Evolutionary conservation across 2,113 vertebrate species (phyloP), one percentile per base, ranked within the genome.

Genomic region (Butorides virescens): DNA sequence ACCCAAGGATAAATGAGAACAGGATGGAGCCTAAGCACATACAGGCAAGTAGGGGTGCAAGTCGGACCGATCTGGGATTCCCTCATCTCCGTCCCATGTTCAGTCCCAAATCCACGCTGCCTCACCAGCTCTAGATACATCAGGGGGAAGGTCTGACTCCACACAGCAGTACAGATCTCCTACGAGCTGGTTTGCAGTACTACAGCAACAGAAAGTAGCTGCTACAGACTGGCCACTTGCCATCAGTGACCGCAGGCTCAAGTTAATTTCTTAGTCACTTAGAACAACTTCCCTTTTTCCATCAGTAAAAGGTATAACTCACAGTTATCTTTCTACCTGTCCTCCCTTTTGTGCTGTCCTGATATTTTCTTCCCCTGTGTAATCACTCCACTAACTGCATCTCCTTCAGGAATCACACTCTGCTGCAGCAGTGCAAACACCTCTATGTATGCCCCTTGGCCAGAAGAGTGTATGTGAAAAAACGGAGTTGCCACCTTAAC

Each of bases 101-200:
- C 76, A 77, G 17, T 25, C 65, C 65, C 42, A 42, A 77, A 62
- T 22, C 55, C 23, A 65, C 1, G 0, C 39, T 70, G 39, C 34
- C 50, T 82, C 0, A 0, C 32, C 36, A 47, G 20, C 39, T 91
- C 61, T n/a, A 67, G 52, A 79, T 32, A 37, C 25, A n/a, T 4
- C 0, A 0, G 4, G 14, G 15, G 22, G 11, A 92, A 73, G 9
- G 11, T 56, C n/a, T 73, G 26, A 22, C 22, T 65, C 12, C 27
- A 29, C n/a, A 47, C 25, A 0, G 0, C 1, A 1, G 12, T 26
- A 61, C 1, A 32, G 16, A 89, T 46, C 58, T 70, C 72, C 46
- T 30, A 34, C 76, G 44, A 76, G 21, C 10, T 56, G 76, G 30
- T 52, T 37, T 79, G 75, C 70, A 30, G n/a, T 21, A 56, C 59